Evolutionary conservation across 2,113 vertebrate genomes (phyloP).

Genomic region (Cygnus buccinator): DNA sequence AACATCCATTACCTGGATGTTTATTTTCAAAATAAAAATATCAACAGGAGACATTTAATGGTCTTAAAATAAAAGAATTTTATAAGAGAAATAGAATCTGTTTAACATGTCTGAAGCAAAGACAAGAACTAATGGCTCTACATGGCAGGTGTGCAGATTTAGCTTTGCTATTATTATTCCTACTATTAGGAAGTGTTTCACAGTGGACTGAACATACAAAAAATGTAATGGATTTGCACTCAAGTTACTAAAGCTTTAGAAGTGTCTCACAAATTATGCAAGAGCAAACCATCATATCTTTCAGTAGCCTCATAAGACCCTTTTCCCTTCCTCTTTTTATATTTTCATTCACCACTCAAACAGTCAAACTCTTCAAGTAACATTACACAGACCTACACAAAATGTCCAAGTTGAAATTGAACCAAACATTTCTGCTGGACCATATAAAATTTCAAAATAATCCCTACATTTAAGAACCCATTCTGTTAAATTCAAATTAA

Average conservation of each 20-base stretch:
- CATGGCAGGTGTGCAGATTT: not conserved
- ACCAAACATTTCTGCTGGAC: not conserved
- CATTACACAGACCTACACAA: not conserved
- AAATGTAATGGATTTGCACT: not conserved
- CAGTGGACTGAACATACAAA: not conserved
- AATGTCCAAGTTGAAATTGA: not conserved
- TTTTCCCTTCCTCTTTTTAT: not conserved
- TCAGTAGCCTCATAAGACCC: not conserved
- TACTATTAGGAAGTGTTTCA: not conserved
- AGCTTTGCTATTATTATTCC: not conserved
- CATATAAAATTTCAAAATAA: not conserved
- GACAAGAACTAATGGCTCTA: not conserved
- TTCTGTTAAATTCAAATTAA: not conserved
- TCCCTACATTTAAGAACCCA: not conserved
- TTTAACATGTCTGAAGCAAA: not conserved
- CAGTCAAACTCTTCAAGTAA: not conserved
- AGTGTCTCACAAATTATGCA: not conserved
- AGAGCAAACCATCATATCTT: not conserved
- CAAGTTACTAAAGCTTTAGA: not conserved
- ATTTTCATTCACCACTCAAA: not conserved
- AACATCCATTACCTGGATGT: not conserved
- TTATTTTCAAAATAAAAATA: slow-evolving; percentile 3
- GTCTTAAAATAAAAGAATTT: not conserved
- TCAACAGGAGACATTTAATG: not conserved
- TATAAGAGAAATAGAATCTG: not conserved